Evolutionary conservation across 1,140 invertebrate genomes (phyloP).

Genomic region (Drosophila trapezifrons): DNA sequence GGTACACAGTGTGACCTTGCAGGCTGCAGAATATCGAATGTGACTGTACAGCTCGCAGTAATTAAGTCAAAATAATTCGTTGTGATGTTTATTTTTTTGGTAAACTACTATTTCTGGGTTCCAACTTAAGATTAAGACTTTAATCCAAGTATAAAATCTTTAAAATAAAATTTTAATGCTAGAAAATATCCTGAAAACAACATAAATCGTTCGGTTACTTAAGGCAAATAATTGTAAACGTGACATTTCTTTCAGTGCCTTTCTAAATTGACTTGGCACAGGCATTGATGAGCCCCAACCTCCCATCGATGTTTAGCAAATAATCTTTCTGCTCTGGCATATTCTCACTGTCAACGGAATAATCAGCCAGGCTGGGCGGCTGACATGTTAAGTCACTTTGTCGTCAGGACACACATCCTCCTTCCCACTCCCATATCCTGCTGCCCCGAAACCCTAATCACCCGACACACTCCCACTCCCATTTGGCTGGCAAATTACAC

Average conservation of each 20-base stretch:
- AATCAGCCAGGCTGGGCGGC: conserved; percentile 62
- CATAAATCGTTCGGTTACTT: no score
- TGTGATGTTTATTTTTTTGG: no score
- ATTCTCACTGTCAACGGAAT: conserved; percentile 66
- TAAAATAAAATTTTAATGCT: no score
- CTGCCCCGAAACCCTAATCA: conserved; percentile 2
- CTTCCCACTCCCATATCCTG: background rate
- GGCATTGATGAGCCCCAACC: conserved; percentile 42
- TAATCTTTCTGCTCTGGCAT: conserved; percentile 37
- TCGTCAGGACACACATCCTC: conserved; percentile 33
- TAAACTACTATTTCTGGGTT: no score
- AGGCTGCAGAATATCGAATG: background rate
- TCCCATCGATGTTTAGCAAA: conserved; percentile 37
- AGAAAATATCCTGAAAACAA: no score
- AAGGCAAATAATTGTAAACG: no score
- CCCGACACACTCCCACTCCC: conserved; percentile 9
- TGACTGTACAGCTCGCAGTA: background rate
- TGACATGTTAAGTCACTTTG: conserved; percentile 78
- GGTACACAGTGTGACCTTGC: background rate
- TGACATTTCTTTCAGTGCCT: conserved; percentile 1
- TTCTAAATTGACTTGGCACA: conserved; percentile 33
- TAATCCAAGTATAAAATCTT: no score
- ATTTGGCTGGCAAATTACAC: conserved; percentile 58
- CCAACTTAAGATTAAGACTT: no score
- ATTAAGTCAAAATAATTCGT: background rate